Conservation (phyloP, 2,888 invertebrate genomes). For the Adelphocoris suturalis region DNA sequence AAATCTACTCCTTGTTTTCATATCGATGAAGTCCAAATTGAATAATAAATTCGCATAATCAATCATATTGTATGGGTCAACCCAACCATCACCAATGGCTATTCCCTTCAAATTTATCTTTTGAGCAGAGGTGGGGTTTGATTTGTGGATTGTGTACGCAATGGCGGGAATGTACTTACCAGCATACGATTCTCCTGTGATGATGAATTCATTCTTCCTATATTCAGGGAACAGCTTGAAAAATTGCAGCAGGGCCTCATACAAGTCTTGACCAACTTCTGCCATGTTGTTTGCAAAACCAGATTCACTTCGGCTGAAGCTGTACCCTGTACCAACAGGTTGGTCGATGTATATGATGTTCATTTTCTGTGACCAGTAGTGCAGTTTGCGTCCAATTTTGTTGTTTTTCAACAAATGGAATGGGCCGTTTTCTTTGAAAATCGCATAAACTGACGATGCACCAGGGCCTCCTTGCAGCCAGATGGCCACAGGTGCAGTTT, state of each 20-base stretch:
- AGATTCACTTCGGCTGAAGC: constrained; percentile 87
- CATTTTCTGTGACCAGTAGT: constrained; percentile 89
- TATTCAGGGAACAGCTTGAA: constrained; percentile 90
- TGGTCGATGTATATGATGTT: constrained; percentile 94
- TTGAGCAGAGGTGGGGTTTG: constrained; percentile 79
- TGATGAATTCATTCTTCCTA: constrained; percentile 87
- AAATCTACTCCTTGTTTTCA: constrained; percentile 83
- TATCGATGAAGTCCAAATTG: constrained; percentile 82
- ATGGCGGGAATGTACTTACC: constrained; percentile 86
- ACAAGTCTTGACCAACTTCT: constrained; percentile 89
- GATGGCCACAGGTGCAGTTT: constrained; percentile 83
- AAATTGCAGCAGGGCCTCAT: constrained; percentile 88
- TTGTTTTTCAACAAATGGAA: constrained; percentile 78
- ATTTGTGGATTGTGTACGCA: constrained; percentile 85
- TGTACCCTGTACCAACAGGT: constrained; percentile 95
- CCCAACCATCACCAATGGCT: constrained; percentile 89
- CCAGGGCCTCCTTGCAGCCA: constrained; percentile 95
- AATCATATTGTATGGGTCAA: constrained; percentile 88
- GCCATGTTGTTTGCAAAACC: constrained; percentile 90
- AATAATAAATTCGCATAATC: constrained; percentile 88
- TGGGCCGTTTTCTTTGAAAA: constrained; percentile 93
- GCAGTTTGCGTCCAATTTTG: constrained; percentile 83
- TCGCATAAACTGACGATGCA: constrained; percentile 87
- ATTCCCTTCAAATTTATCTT: constrained; percentile 87
- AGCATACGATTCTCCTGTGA: constrained; percentile 94